Base-by-base conservation (phyloP, 2,888 invertebrate genomes). In the Drosophila melanosoma region DNA sequence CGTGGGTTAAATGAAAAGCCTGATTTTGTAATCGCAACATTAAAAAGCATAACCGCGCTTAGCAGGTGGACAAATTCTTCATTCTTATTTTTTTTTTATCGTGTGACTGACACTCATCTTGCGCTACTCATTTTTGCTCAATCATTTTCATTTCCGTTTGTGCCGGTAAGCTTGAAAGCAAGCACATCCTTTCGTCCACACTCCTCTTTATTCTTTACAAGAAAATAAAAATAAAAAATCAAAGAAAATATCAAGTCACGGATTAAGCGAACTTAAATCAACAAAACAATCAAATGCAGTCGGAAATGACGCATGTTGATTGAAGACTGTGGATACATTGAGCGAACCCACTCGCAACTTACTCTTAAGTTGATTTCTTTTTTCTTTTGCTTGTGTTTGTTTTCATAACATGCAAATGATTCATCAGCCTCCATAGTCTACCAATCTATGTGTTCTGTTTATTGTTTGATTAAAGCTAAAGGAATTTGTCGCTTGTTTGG, bases 111-210 rank as follows among this genome's bases (percentile, higher is more conserved):
- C 32, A n/a, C 17, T 60, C 36, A 20, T 17, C 36, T 12, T 32
- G 48, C 29, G 29, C 5, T 35, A 49, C 57, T 62, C 54, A 54
- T 36, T n/a, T 38, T 33, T 63, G 81, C 64, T 67, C 68, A 79
- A 77, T 83, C 83, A 86, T 76, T 86, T 79, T 67, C 76, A 83
- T 68, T 73, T 69, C 69, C 81, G 76, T 48, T 69, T 48, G 35
- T 54, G 62, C 54, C 81, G 86, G 74, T 61, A 45, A 74, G 72
- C 66, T 53, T 67, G n/a, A 76, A 69, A 74, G 68, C 56, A 15
- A 33, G 15, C 33, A 35, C 49, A 3, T 29, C 11, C 42, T 45
- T 7, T 12, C 20, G 7, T 12, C 45, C 42, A 40, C 38, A 20
- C 48, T 29, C 20, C 40, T 5, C 26, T 8, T 36, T n/a, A 49